These are phyloP conservation scores for Drosophila borealis DNA, from an alignment of 2,888 invertebrate genomes.

Conservation along the genomic window DNA sequence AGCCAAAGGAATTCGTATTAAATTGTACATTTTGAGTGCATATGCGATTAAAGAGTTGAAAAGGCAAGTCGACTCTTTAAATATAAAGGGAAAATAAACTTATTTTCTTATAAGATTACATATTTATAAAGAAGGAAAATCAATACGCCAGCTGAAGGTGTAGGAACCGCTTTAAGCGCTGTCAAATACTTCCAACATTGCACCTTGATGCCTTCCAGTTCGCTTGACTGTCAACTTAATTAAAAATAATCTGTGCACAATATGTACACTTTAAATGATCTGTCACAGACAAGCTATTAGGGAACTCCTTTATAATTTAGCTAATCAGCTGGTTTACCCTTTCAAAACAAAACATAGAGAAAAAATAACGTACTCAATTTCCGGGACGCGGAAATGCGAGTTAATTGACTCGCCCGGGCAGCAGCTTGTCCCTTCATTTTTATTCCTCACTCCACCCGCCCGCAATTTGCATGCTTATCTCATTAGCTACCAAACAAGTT, in stretches of 20 bases:
- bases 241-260: neutral
- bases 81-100: neutral
- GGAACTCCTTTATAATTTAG: conserved; percentile 17
- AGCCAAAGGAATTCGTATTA: conserved; percentile 12
- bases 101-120: neutral
- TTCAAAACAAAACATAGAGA: conserved; percentile 6
- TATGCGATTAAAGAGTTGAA: neutral
- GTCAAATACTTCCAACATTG: neutral
- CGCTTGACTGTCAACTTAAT: neutral
- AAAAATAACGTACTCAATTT: conserved; percentile 37
- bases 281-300: conserved; percentile 22
- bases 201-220: neutral
- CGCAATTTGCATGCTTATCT: conserved; percentile 70
- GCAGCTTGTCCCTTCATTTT: conserved; percentile 7
- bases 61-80: neutral
- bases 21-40: conserved; percentile 1
- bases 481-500: conserved; percentile 76
- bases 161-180: neutral
- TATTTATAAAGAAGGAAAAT: neutral
- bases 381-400: conserved; percentile 44
- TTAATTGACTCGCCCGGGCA: conserved; percentile 59
- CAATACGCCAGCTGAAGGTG: neutral
- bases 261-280: conserved; percentile 18
- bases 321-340: conserved; percentile 31
- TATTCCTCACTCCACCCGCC: conserved; percentile 7